These are phyloP conservation scores for Aleadryas rufinucha DNA, from an alignment of 2,113 vertebrate genomes.

Conservation along the genomic window DNA sequence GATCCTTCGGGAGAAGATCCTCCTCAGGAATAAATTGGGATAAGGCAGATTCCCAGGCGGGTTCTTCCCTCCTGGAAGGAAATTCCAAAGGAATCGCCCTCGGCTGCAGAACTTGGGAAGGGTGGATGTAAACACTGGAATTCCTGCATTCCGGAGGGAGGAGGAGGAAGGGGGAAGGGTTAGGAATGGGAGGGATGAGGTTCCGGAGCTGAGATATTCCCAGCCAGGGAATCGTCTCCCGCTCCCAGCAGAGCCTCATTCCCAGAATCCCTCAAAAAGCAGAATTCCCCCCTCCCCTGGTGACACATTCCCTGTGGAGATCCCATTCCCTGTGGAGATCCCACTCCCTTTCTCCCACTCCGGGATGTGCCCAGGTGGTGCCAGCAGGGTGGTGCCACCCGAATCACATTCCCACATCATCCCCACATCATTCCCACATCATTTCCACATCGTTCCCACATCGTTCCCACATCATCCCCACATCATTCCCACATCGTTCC, in stretches of 20 bases:
- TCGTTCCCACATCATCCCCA: too few relatives aligned
- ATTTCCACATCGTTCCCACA: too few relatives aligned
- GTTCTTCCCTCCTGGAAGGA: background rate
- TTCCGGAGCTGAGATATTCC: background rate
- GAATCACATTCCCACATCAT: background rate
- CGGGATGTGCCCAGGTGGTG: background rate
- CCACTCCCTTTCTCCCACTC: accelerated
- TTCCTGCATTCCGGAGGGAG: background rate
- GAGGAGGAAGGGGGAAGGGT: background rate
- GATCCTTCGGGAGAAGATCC: background rate
- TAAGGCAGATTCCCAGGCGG: background rate
- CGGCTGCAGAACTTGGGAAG: background rate
- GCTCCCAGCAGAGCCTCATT: accelerated
- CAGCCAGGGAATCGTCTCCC: background rate
- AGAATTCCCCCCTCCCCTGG: too few relatives aligned
- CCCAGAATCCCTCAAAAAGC: background rate
- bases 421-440: too few relatives aligned
- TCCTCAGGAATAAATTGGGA: background rate
- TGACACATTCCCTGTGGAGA: accelerated
- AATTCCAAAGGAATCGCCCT: background rate
- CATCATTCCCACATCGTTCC: too few relatives aligned
- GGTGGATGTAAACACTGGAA: background rate
- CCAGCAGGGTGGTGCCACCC: background rate
- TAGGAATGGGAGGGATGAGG: background rate
- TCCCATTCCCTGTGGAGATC: background rate